Percentiles rank a stretch among this genome's conserved stretches.
Evolutionary conservation across 1,140 invertebrate genomes (phyloP).

Genomic region (Leguminivora glycinivorella): DNA sequence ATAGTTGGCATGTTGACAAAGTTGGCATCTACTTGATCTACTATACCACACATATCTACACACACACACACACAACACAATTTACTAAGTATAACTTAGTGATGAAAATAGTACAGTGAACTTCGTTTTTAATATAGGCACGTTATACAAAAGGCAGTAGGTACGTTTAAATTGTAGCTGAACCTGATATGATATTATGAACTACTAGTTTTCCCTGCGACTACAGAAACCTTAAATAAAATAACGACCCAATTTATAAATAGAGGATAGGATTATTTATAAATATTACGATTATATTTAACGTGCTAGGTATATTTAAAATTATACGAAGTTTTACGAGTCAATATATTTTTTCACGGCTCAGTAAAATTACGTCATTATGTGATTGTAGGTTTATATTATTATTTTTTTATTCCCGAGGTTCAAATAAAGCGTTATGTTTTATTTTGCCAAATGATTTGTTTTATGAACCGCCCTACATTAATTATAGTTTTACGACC

Average conservation of each 20-base stretch:
- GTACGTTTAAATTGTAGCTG: too few relatives aligned
- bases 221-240: neutral
- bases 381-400: neutral
- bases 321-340: conserved; percentile 2
- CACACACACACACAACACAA: too few relatives aligned
- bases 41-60: too few relatives aligned
- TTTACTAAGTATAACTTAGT: too few relatives aligned
- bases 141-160: too few relatives aligned
- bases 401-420: neutral
- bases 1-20: too few relatives aligned
- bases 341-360: conserved; percentile 25
- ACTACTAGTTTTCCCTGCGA: neutral
- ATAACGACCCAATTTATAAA: neutral
- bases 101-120: too few relatives aligned
- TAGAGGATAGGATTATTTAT: neutral
- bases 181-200: neutral
- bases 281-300: conserved; percentile 9
- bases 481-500: conserved; percentile 3
- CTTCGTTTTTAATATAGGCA: too few relatives aligned
- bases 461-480: neutral
- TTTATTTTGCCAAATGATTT: neutral
- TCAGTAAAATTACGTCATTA: conserved; percentile 10
- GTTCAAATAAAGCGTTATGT: neutral
- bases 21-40: too few relatives aligned
- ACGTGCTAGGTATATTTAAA: neutral